Conservation (phyloP, 1,140 invertebrate genomes). For the Sminthurides bifidus region DNA sequence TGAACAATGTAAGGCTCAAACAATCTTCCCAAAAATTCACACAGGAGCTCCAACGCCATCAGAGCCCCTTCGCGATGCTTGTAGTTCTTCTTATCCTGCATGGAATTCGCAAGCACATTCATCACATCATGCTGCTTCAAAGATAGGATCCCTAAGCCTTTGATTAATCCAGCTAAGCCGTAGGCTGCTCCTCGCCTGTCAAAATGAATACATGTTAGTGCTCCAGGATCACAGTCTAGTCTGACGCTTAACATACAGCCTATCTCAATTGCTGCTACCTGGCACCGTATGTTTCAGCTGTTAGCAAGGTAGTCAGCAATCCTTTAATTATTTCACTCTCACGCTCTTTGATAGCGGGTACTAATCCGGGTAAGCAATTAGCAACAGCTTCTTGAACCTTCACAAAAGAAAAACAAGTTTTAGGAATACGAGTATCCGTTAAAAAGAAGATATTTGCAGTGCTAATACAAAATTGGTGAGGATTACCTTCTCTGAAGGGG, state of each 20-base stretch:
- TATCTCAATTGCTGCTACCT: conserved; percentile 45
- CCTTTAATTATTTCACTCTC: conserved; percentile 76
- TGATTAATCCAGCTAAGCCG: conserved; percentile 77
- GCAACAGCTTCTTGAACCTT: conserved; percentile 97
- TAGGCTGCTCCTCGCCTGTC: conserved; percentile 59
- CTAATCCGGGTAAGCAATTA: conserved; percentile 85
- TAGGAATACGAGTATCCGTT: conserved; percentile 6
- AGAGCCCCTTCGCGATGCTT: conserved; percentile 85
- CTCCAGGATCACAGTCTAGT: neutral
- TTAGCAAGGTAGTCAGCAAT: conserved; percentile 73
- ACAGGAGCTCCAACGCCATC: conserved; percentile 96
- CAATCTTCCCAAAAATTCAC: conserved; percentile 80
- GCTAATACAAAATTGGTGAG: conserved; percentile 1
- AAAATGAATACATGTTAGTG: neutral
- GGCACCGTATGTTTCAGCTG: conserved; percentile 94
- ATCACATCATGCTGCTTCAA: conserved; percentile 94
- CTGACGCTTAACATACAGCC: conserved; percentile 12
- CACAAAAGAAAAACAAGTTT: conserved; percentile 23
- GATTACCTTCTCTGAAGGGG: conserved; percentile 81
- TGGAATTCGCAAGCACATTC: conserved; percentile 81
- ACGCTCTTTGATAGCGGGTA: conserved; percentile 81
- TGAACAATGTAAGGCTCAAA: conserved; percentile 99
- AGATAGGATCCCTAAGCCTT: conserved; percentile 90
- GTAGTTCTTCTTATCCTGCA: conserved; percentile 94
- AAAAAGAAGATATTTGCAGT: neutral